Conservation (phyloP, 35 echinoderm and acorn worm species). For the Lytechinus pictus region DNA sequence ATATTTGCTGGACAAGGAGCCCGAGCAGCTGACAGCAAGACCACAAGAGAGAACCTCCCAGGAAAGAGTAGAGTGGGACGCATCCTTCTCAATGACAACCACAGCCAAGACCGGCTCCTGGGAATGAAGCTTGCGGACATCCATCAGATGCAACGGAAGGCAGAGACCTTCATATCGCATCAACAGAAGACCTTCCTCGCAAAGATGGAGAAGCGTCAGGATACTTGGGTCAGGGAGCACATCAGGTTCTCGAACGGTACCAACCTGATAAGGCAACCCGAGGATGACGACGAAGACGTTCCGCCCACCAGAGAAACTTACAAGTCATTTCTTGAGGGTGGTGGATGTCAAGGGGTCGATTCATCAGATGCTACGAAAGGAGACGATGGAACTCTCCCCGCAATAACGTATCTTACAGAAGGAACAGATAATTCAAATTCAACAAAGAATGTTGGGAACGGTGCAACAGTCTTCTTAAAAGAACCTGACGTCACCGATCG, state of each 20-base stretch:
- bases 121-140: slow-evolving; percentile 74
- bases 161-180: slow-evolving; percentile 57
- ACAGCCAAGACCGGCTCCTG: slow-evolving; percentile 68
- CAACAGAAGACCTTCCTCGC: slow-evolving; percentile 73
- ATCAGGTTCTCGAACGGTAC: slow-evolving; percentile 40
- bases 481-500: neutral
- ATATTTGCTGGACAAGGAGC: slow-evolving; percentile 62
- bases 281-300: neutral
- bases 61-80: slow-evolving; percentile 72
- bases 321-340: neutral
- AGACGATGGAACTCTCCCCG: neutral
- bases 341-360: neutral
- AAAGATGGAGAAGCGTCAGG: slow-evolving; percentile 63
- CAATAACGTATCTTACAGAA: slow-evolving; percentile 17
- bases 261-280: slow-evolving; percentile 23
- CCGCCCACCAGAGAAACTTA: slow-evolving; percentile 16
- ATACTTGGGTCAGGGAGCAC: slow-evolving; percentile 70
- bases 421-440: slow-evolving; percentile 24
- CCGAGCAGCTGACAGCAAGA: slow-evolving; percentile 60
- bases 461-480: neutral
- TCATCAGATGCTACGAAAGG: neutral
- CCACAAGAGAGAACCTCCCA: slow-evolving; percentile 52
- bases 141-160: slow-evolving; percentile 51
- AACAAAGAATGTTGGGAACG: neutral
- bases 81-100: slow-evolving; percentile 70